These are phyloP conservation scores for Pseudochromis fuscus DNA, from an alignment of 2,797 vertebrate species.

Conservation along the genomic window DNA sequence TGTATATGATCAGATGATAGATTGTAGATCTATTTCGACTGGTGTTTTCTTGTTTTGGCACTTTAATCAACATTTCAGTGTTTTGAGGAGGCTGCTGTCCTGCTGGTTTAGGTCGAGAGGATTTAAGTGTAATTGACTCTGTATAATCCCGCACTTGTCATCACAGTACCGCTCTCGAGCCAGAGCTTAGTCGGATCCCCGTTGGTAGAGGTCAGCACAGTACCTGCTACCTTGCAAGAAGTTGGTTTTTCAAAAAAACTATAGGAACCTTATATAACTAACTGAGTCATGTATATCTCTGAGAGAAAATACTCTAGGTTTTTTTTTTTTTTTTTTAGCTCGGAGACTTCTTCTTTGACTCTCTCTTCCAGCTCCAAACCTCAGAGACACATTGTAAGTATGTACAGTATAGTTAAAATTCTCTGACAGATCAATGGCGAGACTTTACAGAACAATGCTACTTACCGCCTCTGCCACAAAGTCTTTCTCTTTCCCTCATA, in stretches of 20 bases:
- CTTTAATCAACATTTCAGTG: neutral
- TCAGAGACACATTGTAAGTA: neutral
- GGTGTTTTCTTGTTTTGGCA: neutral
- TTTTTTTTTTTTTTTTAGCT: neutral
- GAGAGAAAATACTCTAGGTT: neutral
- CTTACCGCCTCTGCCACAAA: conserved; percentile 45
- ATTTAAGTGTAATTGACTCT: conserved; percentile 13
- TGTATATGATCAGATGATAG: no score
- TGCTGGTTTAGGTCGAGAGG: neutral
- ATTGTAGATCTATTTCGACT: neutral
- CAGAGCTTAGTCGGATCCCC: conserved; percentile 8
- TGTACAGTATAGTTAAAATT: conserved; percentile 4
- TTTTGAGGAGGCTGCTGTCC: neutral
- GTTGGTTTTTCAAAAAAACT: neutral
- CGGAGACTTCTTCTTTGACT: neutral
- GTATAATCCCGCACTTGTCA: conserved; percentile 14
- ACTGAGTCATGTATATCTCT: neutral
- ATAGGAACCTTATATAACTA: neutral
- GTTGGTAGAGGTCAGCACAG: neutral
- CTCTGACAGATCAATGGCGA: conserved; percentile 26
- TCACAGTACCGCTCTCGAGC: neutral
- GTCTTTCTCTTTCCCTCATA: conserved; percentile 3
- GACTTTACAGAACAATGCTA: conserved; percentile 53
- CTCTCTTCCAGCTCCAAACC: neutral
- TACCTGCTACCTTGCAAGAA: neutral